Evolutionary conservation across 2,113 vertebrate species (phyloP), one percentile per base, ranked within the genome.

Genomic region (Passer domesticus): DNA sequence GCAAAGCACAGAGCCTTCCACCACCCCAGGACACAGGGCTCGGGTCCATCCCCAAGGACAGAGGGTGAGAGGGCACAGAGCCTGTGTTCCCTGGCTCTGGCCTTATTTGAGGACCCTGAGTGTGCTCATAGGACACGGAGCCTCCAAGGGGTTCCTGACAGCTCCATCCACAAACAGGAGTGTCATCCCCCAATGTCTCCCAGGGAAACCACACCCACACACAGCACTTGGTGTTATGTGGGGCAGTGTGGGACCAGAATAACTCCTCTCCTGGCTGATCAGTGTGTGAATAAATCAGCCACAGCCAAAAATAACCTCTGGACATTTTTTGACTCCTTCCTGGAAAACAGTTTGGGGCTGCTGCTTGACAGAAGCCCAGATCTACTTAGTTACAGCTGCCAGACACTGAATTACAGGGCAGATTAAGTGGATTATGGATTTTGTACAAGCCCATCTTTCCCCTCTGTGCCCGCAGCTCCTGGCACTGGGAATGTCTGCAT

Each of bases 211-310:
- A 68, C 92, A 60, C 78, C 49, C 4, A 1, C 72, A 82, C 62
- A 31, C 6, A 6, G 82, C 41, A 43, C 78, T 75, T 19, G 21
- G 21, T 1, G 3, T 68, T 91, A 96, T 95, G 86, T 96, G 95
- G 96, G 96, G 89, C 94, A 94, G 13, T 73, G 30, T 58, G 64
- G 79, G 92, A 94, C 92, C 86, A 90, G 95, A 95, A 95, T 90
- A 94, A 88, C 90, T 88, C 78, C 46, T 60, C 41, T 82, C 62
- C 87, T 73, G 84, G 58, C 49, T 95, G 72, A 95, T 87, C 87
- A 47, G 78, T 0, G 0, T 72, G 83, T n/a, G 78, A 91, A 91
- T 87, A 89, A 87, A 91, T 82, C 81, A 87, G 67, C 79, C 59
- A 67, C 62, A 31, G 87, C 39, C 78, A 95, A 91, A 96, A 95